Conservation (phyloP, 2,888 invertebrate species). For the Gerris lacustris region DNA sequence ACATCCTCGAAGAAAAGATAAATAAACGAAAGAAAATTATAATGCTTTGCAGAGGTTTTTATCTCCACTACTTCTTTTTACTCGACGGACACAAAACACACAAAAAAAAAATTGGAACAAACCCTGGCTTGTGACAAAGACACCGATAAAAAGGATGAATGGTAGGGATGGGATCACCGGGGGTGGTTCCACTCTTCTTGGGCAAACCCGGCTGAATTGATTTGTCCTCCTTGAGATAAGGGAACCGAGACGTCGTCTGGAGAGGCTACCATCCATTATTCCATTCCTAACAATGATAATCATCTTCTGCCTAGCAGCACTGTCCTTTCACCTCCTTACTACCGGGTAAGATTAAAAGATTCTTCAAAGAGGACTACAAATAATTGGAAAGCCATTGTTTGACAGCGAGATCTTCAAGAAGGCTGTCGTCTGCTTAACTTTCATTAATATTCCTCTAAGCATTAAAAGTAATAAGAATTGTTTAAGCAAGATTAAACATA, state of each 20-base stretch:
- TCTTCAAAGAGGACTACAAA: background rate
- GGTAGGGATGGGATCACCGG: no score
- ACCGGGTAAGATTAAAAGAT: background rate
- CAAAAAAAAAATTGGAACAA: no score
- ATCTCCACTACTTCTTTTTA: no score
- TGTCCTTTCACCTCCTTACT: background rate
- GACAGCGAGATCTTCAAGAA: no score
- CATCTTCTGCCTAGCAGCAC: background rate
- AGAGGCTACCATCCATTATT: background rate
- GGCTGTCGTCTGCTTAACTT: no score
- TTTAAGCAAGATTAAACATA: background rate
- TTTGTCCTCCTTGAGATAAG: background rate
- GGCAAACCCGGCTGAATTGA: background rate
- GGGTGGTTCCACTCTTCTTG: no score
- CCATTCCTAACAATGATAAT: background rate
- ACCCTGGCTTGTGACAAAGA: background rate
- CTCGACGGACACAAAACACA: no score
- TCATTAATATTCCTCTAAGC: no score
- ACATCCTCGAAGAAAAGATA: background rate
- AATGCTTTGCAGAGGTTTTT: background rate
- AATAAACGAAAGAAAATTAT: constrained; percentile 1
- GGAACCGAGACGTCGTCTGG: background rate
- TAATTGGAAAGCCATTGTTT: background rate
- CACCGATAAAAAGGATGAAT: background rate
- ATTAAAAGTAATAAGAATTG: background rate